Evolutionary conservation across 2,113 vertebrate species (phyloP), one percentile per base, ranked within the genome.

Genomic region (Etheostoma cragini): DNA sequence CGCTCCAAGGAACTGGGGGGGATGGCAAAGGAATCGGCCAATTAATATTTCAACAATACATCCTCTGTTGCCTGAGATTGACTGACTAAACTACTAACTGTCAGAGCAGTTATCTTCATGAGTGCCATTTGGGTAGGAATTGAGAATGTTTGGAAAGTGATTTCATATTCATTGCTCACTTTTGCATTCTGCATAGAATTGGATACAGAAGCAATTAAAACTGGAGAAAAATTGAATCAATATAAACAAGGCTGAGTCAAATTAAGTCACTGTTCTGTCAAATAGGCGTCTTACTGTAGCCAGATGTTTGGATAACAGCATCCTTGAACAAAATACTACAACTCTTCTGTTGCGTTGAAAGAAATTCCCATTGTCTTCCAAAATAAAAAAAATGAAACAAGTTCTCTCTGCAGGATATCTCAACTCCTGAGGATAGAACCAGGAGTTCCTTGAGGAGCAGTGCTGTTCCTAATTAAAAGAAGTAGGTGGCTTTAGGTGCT

Each of bases 1-100:
- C 80, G 86, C 82, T 81, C 60, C 35, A 78, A 88, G 76, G 54
- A 84, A 82, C 76, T 42, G 52, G 76, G 69, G 69, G 69, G 62
- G 75, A 82, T 80, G 78, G 84, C 84, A 88, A 79, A 85, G 49
- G 67, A 86, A 69, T 71, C n/a, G 19, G 82, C 78, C 73, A 87
- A 91, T 93, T 87, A 92, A 91, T 91, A 90, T 90, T 91, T 92
- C 73, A 93, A 90, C 82, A 89, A 89, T 83, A 53, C 79, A 85
- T 82, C 65, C 70, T 83, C 84, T 84, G 73, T 83, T 84, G 69
- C 76, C 78, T 72, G 79, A 72, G 83, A 89, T 80, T 88, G 87
- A 84, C 82, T 89, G 79, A 82, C 80, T 87, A 78, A 86, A 89
- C 86, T 81, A 77, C 42, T 83, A 74, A 57, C 73, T 86, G 84